Percentiles rank a stretch among this genome's conserved stretches.
Conservation (phyloP, 2,888 invertebrate species). For the Macrophya annulata region DNA sequence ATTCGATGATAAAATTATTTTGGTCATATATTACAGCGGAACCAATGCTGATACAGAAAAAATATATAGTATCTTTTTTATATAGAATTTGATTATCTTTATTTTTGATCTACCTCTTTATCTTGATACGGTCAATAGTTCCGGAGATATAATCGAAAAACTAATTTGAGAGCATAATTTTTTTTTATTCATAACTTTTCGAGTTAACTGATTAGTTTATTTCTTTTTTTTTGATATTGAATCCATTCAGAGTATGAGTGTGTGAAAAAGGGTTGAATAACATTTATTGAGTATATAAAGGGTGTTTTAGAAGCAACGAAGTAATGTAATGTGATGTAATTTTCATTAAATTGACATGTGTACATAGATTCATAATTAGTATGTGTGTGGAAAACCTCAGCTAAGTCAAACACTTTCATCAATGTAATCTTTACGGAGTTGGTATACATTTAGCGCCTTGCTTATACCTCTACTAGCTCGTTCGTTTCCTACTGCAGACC, state of each 20-base stretch:
- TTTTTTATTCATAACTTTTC: neutral
- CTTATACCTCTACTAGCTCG: neutral
- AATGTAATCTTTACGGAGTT: conserved; percentile 1
- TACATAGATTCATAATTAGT: neutral
- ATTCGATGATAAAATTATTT: neutral
- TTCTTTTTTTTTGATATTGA: neutral
- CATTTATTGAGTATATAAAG: no score
- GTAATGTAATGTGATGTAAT: no score
- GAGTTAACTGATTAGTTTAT: neutral
- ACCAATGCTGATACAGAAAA: neutral
- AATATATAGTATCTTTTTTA: neutral
- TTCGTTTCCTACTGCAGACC: neutral
- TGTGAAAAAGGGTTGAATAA: no score
- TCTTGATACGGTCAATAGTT: neutral
- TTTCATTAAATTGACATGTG: neutral
- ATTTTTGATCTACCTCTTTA: neutral
- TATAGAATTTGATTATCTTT: neutral
- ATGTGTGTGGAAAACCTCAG: neutral
- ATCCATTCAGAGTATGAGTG: no score
- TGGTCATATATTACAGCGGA: neutral
- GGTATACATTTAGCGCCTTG: neutral
- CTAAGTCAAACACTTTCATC: neutral
- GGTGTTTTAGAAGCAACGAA: no score
- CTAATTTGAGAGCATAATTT: neutral
- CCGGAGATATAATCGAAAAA: neutral